Percentiles rank a stretch among this genome's conserved stretches.
Conservation (phyloP, 2,888 invertebrate genomes). For the Caenorhabditis sinica region DNA sequence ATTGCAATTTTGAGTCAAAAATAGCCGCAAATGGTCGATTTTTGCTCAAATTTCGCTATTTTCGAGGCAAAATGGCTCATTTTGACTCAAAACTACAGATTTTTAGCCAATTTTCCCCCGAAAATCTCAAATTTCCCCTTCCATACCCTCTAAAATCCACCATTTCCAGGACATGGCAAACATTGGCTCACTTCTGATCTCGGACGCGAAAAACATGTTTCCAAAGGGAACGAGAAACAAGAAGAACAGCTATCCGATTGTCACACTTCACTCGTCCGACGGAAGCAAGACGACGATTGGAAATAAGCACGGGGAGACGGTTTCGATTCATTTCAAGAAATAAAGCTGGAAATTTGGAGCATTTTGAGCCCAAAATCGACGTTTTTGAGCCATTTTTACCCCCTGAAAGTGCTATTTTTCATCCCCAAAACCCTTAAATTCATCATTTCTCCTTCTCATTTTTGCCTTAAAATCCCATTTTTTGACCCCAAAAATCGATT, state of each 20-base stretch:
- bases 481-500: neutral
- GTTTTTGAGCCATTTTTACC: neutral
- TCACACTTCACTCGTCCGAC: slow-evolving; percentile 45
- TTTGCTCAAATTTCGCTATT: neutral
- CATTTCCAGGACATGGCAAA: slow-evolving; percentile 32
- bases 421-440: neutral
- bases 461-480: neutral
- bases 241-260: slow-evolving; percentile 56
- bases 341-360: neutral
- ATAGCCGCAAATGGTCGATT: no score
- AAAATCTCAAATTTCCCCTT: neutral
- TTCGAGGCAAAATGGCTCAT: neutral
- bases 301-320: slow-evolving; percentile 59
- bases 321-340: slow-evolving; percentile 43
- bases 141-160: neutral
- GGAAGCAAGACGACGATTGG: slow-evolving; percentile 53
- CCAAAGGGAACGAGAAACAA: slow-evolving; percentile 35
- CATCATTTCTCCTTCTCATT: neutral
- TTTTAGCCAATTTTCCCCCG: neutral
- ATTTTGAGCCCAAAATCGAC: neutral
- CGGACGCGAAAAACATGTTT: slow-evolving; percentile 59
- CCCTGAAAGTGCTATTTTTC: neutral
- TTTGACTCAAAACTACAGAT: no score
- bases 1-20: neutral
- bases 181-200: slow-evolving; percentile 41